Conservation (phyloP, 2,888 invertebrate genomes). For the Gisinianus flammeolus region DNA sequence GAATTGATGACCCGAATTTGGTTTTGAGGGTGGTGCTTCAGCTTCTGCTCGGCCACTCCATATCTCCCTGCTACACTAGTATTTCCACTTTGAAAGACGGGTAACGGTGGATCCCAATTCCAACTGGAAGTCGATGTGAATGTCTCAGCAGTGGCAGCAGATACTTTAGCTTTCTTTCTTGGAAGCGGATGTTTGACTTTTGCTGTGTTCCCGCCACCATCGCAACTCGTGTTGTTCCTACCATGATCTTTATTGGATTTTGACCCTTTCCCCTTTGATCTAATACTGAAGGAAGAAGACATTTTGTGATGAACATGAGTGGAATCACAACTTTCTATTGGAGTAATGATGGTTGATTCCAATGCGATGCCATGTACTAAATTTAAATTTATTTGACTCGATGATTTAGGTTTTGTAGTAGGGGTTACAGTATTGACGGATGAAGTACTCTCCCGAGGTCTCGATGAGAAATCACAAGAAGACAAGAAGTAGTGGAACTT, state of each 20-base stretch:
- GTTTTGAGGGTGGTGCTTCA: background rate
- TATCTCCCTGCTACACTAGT: background rate
- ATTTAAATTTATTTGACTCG: background rate
- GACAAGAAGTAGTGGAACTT: background rate
- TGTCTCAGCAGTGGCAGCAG: slow-evolving; percentile 48
- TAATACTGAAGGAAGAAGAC: too few species aligned
- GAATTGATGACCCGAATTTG: slow-evolving; percentile 21
- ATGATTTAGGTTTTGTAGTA: background rate
- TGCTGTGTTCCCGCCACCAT: background rate
- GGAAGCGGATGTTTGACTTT: slow-evolving; percentile 40
- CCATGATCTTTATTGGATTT: background rate
- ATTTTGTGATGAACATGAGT: background rate
- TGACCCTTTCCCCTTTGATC: background rate
- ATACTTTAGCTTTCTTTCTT: slow-evolving; percentile 52
- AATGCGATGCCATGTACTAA: too few species aligned
- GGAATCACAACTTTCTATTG: background rate
- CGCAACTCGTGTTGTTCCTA: background rate
- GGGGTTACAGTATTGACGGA: background rate
- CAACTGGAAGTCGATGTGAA: slow-evolving; percentile 44
- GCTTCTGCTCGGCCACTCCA: background rate
- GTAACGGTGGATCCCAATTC: slow-evolving; percentile 9
- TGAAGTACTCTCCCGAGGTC: background rate
- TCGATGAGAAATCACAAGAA: background rate
- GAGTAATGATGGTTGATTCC: background rate
- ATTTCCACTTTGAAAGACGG: slow-evolving; percentile 27